Conservation (phyloP, 2,113 vertebrate species). For the Callionymus lyra region DNA sequence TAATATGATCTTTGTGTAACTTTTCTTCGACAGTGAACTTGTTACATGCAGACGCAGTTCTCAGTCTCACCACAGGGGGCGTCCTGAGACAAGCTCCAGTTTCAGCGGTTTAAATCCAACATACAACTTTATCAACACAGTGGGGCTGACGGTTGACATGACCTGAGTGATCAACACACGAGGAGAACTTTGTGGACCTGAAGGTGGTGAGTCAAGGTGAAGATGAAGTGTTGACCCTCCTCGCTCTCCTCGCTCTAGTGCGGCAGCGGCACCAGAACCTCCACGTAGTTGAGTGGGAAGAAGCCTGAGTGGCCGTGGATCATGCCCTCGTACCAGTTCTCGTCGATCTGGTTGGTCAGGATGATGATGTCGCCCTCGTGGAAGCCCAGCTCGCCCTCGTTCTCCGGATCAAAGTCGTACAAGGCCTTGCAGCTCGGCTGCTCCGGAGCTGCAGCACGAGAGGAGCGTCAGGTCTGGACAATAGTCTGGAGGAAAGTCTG, state of each 20-base stretch:
- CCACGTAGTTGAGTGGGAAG: slow-evolving; percentile 97
- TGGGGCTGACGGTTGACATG: neutral
- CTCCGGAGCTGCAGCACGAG: slow-evolving; percentile 64
- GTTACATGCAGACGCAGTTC: slow-evolving; percentile 25
- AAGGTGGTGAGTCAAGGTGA: too few relatives aligned
- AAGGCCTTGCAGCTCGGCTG: slow-evolving; percentile 93
- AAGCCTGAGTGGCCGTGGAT: slow-evolving; percentile 89
- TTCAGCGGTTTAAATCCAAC: too few relatives aligned
- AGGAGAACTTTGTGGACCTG: slow-evolving; percentile 11
- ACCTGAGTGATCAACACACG: neutral
- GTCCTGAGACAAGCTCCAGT: slow-evolving; percentile 11
- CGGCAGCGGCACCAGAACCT: slow-evolving; percentile 86
- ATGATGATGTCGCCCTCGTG: slow-evolving; percentile 92
- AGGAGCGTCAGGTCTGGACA: too few relatives aligned
- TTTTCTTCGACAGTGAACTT: slow-evolving; percentile 12
- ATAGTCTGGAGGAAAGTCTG: too few relatives aligned
- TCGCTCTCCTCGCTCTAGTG: slow-evolving; percentile 68
- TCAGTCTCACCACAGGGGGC: slow-evolving; percentile 57
- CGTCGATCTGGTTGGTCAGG: slow-evolving; percentile 96
- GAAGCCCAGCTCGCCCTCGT: slow-evolving; percentile 95
- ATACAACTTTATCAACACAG: neutral
- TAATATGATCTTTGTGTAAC: neutral
- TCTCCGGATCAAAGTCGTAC: slow-evolving; percentile 95
- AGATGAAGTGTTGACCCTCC: slow-evolving; percentile 1
- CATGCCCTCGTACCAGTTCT: slow-evolving; percentile 98